Evolutionary conservation across 2,797 vertebrate genomes (phyloP).

Genomic region (Oreochromis mossambicus): DNA sequence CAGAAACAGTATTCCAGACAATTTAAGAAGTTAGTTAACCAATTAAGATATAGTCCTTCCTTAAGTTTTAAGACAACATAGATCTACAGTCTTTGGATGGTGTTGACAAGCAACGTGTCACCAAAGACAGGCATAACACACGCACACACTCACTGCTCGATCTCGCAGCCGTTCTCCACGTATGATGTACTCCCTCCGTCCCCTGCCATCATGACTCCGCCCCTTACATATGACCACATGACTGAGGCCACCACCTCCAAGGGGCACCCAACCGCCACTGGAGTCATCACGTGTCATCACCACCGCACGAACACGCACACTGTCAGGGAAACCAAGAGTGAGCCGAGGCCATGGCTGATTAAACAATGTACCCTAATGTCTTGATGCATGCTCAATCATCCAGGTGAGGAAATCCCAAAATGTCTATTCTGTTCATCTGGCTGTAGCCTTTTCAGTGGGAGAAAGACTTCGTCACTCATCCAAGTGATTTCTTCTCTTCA

Average conservation of each 20-base stretch:
- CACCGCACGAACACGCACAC: conserved; percentile 92
- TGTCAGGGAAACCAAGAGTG: conserved; percentile 59
- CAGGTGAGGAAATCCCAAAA: not conserved
- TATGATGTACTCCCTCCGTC: conserved; percentile 83
- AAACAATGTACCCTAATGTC: not conserved
- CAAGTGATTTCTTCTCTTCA: not conserved
- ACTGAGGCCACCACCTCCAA: conserved; percentile 89
- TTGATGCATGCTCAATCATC: not conserved
- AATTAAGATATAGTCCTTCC: not conserved
- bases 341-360: conserved; percentile 28
- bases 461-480: not conserved
- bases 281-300: conserved; percentile 96
- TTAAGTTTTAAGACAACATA: not conserved
- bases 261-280: conserved; percentile 92
- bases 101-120: conserved; percentile 35
- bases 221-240: conserved; percentile 88
- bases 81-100: conserved; percentile 38
- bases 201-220: conserved; percentile 80
- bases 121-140: conserved; percentile 67
- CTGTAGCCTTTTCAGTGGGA: not conserved
- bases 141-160: conserved; percentile 88
- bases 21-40: conserved; percentile 2
- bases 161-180: conserved; percentile 88
- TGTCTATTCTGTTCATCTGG: not conserved
- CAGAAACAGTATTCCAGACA: conserved; percentile 17